A percentile compares a stretch with the other conserved stretches of the same genome.
Evolutionary conservation across 2,888 invertebrate genomes (phyloP).

Genomic region (Synergus umbraculus): DNA sequence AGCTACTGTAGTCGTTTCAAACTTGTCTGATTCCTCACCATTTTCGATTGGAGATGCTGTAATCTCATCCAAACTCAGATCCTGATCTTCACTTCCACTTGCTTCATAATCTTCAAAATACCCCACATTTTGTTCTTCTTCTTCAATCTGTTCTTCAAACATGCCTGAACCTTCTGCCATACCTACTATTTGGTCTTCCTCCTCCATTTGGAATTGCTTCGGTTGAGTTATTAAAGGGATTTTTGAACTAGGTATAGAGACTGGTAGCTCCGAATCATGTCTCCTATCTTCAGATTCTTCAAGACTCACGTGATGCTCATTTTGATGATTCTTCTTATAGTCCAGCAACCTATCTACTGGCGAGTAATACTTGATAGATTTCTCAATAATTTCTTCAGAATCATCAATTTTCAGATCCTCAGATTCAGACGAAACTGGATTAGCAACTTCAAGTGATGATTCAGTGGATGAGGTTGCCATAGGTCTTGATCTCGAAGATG

Average conservation of each 20-base stretch:
- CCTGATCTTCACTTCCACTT: background rate
- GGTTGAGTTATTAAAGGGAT: background rate
- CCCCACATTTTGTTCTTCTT: background rate
- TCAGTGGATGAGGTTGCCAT: background rate
- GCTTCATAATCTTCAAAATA: background rate
- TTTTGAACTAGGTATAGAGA: background rate
- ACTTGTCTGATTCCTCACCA: background rate
- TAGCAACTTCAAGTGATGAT: background rate
- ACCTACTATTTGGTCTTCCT: background rate
- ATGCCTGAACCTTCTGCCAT: background rate
- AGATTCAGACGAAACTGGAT: background rate
- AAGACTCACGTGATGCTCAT: background rate
- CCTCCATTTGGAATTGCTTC: background rate
- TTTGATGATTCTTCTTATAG: conserved; percentile 60
- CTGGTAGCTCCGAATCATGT: background rate
- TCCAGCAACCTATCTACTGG: conserved; percentile 58
- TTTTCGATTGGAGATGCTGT: background rate
- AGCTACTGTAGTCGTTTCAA: background rate
- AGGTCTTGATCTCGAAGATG: background rate
- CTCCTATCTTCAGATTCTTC: conserved; percentile 1
- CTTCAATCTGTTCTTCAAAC: background rate
- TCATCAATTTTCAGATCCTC: background rate
- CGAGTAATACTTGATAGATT: conserved; percentile 64
- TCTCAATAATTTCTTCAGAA: conserved; percentile 45
- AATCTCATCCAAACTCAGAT: background rate